These are phyloP conservation scores for Bugula neritina DNA, from an alignment of 2,888 invertebrate species.

Conservation along the genomic window DNA sequence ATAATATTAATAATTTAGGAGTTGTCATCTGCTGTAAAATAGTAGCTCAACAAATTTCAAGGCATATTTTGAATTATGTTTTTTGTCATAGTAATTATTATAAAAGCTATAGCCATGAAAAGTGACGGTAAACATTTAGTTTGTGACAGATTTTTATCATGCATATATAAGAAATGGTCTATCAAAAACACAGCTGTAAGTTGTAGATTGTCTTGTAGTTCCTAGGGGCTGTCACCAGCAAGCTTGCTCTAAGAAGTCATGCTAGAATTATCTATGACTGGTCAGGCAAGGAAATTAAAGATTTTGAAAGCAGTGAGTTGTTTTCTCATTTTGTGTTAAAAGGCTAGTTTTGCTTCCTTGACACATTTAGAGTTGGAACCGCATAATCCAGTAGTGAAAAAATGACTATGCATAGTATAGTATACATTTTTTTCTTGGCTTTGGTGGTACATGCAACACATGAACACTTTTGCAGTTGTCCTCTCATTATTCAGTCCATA, in stretches of 20 bases:
- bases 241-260: constrained; percentile 42
- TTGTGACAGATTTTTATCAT: not conserved
- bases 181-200: too few relatives aligned
- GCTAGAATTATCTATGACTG: constrained; percentile 48
- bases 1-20: not conserved
- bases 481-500: too few relatives aligned
- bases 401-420: too few relatives aligned
- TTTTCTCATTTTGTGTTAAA: too few relatives aligned
- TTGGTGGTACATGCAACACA: too few relatives aligned
- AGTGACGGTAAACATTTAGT: not conserved
- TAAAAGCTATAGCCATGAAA: too few relatives aligned
- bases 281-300: constrained; percentile 46
- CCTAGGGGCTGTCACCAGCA: constrained; percentile 45
- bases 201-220: constrained; percentile 39
- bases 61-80: not conserved
- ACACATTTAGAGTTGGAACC: too few relatives aligned
- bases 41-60: not conserved
- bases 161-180: too few relatives aligned
- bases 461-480: too few relatives aligned
- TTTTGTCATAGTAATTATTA: not conserved
- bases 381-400: too few relatives aligned
- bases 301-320: constrained; percentile 39
- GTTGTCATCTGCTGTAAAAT: not conserved
- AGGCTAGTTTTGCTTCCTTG: too few relatives aligned
- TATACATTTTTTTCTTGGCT: too few relatives aligned